Conservation (phyloP, 2,888 invertebrate species). For the Acrobasis consociella region DNA sequence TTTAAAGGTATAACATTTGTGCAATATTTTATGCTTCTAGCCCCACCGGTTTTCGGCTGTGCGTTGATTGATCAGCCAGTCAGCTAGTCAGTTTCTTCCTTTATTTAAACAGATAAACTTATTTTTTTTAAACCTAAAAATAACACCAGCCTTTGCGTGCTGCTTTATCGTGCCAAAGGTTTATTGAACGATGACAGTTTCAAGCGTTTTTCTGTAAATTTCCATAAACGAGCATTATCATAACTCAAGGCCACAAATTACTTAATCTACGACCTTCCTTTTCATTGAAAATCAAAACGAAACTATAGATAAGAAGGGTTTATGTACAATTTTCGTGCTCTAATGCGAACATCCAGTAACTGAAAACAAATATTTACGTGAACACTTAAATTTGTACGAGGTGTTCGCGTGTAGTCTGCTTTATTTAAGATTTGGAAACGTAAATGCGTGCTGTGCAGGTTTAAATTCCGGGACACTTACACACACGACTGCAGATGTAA, state of each 20-base stretch:
- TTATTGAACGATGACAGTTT: constrained; percentile 32
- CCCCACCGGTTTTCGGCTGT: no score
- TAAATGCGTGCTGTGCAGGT: not conserved
- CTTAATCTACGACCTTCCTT: constrained; percentile 22
- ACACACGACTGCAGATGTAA: no score
- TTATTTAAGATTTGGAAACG: not conserved
- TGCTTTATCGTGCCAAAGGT: constrained; percentile 27
- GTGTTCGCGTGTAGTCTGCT: constrained; percentile 29
- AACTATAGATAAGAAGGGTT: constrained; percentile 31
- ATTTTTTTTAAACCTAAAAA: constrained; percentile 2
- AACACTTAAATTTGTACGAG: constrained; percentile 34
- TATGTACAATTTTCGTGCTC: constrained; percentile 33
- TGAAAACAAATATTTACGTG: constrained; percentile 35
- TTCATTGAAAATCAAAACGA: constrained; percentile 16
- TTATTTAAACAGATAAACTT: no score
- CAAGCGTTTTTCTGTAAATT: constrained; percentile 27
- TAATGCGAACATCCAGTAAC: constrained; percentile 26
- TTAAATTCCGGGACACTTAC: not conserved
- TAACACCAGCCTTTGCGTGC: constrained; percentile 27
- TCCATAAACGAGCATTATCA: constrained; percentile 29
- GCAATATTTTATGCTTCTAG: no score
- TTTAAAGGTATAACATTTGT: no score
- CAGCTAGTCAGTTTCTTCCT: no score
- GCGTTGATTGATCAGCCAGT: no score
- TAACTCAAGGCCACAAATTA: constrained; percentile 25